phyloP scores from a whole-genome alignment of 1,140 invertebrate species.

The Camponotus vicinus region DNA sequence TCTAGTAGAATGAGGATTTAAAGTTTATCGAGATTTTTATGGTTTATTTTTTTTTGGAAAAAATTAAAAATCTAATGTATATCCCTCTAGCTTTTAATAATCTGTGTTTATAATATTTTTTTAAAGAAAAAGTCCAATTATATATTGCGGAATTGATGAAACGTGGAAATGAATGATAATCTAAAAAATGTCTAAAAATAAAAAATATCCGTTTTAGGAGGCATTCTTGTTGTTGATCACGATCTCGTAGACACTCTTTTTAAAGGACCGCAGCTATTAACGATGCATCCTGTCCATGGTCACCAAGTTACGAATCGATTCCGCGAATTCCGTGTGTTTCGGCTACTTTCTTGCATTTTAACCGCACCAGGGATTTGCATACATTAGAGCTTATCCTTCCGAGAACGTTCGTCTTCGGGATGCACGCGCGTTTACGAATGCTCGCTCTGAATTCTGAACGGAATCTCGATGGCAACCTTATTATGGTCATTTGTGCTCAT shows the following conservation, averaged over 20 bases:
- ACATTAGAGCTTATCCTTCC: conserved; percentile 87
- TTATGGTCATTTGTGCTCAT: conserved; percentile 62
- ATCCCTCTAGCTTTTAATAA: too few species aligned
- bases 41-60: background rate
- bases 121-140: too few species aligned
- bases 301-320: conserved; percentile 80
- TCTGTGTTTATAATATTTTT: too few species aligned
- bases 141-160: background rate
- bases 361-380: conserved; percentile 84
- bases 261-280: conserved; percentile 33
- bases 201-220: too few species aligned
- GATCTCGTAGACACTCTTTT: background rate
- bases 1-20: too few species aligned
- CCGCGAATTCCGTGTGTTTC: conserved; percentile 80
- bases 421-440: conserved; percentile 79
- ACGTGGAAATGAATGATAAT: background rate
- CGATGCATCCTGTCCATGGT: conserved; percentile 46
- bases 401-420: conserved; percentile 84
- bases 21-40: background rate
- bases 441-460: conserved; percentile 76
- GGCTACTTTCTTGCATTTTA: conserved; percentile 79
- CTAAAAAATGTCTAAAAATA: too few species aligned
- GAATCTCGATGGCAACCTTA: conserved; percentile 76
- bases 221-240: background rate
- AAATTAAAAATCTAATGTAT: too few species aligned